phyloP scores from a whole-genome alignment of 2,888 invertebrate genomes.

The Polydrusus cervinus region DNA sequence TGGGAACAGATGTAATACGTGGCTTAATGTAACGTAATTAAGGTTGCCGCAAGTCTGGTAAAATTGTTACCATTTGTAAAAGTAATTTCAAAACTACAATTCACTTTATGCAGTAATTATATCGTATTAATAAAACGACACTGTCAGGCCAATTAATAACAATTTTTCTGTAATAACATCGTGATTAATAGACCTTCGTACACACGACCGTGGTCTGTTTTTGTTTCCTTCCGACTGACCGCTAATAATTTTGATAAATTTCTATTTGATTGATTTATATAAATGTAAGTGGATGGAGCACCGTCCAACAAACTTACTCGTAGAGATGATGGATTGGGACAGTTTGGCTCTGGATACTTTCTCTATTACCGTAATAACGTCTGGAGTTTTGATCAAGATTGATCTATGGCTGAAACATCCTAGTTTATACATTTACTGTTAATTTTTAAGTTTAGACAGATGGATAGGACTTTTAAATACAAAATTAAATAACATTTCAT shows the following conservation, averaged over 20 bases:
- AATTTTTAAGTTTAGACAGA: not conserved
- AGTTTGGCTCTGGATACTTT: conserved; percentile 59
- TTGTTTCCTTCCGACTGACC: conserved; percentile 47
- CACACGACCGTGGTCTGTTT: conserved; percentile 30
- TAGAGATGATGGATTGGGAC: conserved; percentile 62
- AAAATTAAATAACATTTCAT: not conserved
- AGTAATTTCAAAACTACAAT: no score
- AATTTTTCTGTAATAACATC: conserved; percentile 36
- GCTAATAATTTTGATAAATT: conserved; percentile 63
- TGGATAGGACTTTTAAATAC: conserved; percentile 2
- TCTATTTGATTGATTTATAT: conserved; percentile 64
- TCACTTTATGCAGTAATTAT: not conserved
- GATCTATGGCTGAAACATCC: conserved; percentile 16
- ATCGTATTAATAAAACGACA: not conserved
- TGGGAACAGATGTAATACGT: not conserved
- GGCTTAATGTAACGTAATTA: not conserved
- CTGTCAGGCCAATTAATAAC: conserved; percentile 39
- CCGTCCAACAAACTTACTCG: conserved; percentile 60
- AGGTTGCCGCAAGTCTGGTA: no score
- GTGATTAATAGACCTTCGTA: conserved; percentile 41
- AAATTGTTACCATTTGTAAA: no score
- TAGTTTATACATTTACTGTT: conserved; percentile 10
- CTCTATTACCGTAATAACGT: conserved; percentile 55
- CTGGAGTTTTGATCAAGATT: conserved; percentile 35
- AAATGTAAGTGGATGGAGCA: conserved; percentile 63